Conservation (phyloP, 1,140 invertebrate genomes). For the Ceratina australensis region DNA sequence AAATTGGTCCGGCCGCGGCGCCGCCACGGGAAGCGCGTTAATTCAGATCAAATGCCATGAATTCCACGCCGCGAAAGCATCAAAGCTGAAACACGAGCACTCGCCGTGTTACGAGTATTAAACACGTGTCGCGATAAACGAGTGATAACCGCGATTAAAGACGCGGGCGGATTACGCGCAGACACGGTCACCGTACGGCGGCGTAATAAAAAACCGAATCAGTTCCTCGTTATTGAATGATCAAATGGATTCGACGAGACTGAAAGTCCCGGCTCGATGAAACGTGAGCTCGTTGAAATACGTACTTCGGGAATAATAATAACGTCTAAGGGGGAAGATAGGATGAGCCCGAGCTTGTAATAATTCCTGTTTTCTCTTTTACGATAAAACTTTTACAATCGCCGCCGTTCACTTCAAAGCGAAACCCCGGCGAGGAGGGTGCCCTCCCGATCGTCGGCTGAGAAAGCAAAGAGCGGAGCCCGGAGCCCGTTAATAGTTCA, state of each 20-base stretch:
- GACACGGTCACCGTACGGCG: not conserved
- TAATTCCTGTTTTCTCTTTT: constrained; percentile 43
- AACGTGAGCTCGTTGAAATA: constrained; percentile 19
- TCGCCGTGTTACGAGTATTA: not conserved
- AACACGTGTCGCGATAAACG: constrained; percentile 18
- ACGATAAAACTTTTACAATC: constrained; percentile 44
- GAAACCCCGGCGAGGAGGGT: not conserved
- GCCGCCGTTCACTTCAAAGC: constrained; percentile 40
- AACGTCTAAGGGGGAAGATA: constrained; percentile 39
- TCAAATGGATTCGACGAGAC: constrained; percentile 17
- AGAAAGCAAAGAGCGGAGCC: not conserved
- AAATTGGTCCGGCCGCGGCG: constrained; percentile 21
- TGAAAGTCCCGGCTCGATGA: not conserved
- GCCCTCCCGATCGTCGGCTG: constrained; percentile 19
- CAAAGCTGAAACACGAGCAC: constrained; percentile 2
- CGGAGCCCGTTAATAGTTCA: constrained; percentile 43
- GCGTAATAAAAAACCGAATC: constrained; percentile 5
- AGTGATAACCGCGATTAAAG: constrained; percentile 28
- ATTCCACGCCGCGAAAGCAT: constrained; percentile 17
- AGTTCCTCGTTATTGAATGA: constrained; percentile 25
- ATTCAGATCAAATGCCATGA: constrained; percentile 44
- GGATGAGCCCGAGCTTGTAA: constrained; percentile 20
- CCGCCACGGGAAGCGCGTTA: constrained; percentile 22
- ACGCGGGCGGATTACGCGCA: not conserved
- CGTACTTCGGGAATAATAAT: constrained; percentile 30